Conservation (phyloP, 1,140 invertebrate genomes). For the Monochamus saltuarius region DNA sequence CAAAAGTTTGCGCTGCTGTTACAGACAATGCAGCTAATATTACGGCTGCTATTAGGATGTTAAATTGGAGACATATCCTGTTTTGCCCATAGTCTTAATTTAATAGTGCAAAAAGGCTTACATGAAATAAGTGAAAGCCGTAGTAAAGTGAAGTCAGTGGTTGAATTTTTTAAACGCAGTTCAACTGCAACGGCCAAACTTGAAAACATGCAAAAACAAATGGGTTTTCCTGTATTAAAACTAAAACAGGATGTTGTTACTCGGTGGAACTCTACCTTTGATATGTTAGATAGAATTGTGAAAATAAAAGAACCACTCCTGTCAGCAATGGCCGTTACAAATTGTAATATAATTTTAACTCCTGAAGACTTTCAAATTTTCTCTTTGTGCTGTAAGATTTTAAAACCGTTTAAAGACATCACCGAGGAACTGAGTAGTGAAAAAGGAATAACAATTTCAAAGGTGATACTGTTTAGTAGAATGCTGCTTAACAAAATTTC, state of each 20-base stretch:
- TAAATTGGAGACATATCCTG: conserved; percentile 7
- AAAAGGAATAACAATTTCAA: conserved; percentile 35
- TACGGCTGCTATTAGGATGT: conserved; percentile 4
- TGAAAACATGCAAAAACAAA: conserved; percentile 26
- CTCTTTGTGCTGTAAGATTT: conserved; percentile 2
- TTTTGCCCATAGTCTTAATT: conserved; percentile 22
- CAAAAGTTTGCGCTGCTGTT: conserved; percentile 14
- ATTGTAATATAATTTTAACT: conserved; percentile 9
- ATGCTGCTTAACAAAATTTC: conserved; percentile 24
- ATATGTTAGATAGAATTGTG: conserved; percentile 33
- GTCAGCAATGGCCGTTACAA: conserved; percentile 19
- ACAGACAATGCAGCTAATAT: conserved; percentile 22
- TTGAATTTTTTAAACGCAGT: conserved; percentile 20
- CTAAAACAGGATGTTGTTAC: conserved; percentile 35
- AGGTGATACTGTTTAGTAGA: conserved; percentile 22
- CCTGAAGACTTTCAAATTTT: conserved; percentile 21
- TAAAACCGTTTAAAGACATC: conserved; percentile 42
- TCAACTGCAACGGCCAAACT: conserved; percentile 6
- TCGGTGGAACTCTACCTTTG: conserved; percentile 37
- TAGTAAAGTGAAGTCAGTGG: conserved; percentile 14
- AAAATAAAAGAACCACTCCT: conserved; percentile 18
- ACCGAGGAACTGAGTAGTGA: conserved; percentile 42
- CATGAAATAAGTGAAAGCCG: conserved; percentile 7
- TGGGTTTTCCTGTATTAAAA: conserved; percentile 23
- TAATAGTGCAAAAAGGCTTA: conserved; percentile 8